Evolutionary conservation across 92 coral and sea anemone species (phyloP).

Genomic region (Bergia sp.): DNA sequence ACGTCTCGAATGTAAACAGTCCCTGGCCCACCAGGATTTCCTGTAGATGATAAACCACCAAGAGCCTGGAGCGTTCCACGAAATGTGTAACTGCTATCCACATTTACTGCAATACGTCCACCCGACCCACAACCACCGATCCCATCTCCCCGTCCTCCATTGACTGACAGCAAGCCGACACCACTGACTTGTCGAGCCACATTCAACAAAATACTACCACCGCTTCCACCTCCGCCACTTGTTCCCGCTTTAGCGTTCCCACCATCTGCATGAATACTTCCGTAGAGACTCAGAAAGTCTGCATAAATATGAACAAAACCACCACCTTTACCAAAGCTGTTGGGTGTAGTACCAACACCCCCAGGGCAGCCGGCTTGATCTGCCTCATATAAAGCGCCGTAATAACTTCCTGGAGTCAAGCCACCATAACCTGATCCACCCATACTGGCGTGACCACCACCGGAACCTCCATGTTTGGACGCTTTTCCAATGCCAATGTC

Average conservation of each 20-base stretch:
- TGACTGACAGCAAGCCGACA: constrained; percentile 51
- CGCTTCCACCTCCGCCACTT: constrained; percentile 74
- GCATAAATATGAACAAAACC: constrained; percentile 54
- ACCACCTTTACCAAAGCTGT: constrained; percentile 66
- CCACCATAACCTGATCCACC: constrained; percentile 55
- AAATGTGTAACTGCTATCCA: constrained; percentile 41
- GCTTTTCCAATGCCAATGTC: constrained; percentile 50
- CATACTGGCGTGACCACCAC: constrained; percentile 66
- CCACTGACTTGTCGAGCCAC: constrained; percentile 55
- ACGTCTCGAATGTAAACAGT: constrained; percentile 60
- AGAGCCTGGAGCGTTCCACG: constrained; percentile 60
- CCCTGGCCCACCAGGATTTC: constrained; percentile 66
- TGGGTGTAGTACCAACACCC: constrained; percentile 53
- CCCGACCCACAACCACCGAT: constrained; percentile 70
- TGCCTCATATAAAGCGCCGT: constrained; percentile 59
- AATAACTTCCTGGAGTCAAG: constrained; percentile 35
- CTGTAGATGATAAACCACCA: constrained; percentile 50
- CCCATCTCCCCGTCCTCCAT: constrained; percentile 70
- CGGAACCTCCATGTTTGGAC: constrained; percentile 46
- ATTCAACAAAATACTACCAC: constrained; percentile 60
- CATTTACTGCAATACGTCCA: constrained; percentile 58
- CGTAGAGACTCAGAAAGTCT: constrained; percentile 54
- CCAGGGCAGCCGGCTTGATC: constrained; percentile 61
- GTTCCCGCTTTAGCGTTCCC: constrained; percentile 56
- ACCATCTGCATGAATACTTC: constrained; percentile 59